Base-by-base conservation (phyloP, 1,140 invertebrate genomes). In the Ectropis grisescens region DNA sequence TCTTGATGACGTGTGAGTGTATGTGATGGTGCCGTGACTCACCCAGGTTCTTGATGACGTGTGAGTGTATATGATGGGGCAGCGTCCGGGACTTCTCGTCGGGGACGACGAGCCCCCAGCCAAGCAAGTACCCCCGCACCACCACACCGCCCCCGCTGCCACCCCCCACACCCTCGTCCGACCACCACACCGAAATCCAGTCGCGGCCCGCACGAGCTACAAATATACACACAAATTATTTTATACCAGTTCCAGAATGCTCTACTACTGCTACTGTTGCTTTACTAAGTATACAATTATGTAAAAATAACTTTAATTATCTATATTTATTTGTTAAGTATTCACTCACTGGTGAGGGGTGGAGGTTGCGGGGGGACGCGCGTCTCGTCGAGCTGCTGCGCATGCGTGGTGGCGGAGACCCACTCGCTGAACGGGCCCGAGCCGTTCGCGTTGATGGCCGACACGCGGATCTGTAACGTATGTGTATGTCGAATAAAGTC, bases 21-120 rank as follows among this genome's bases (percentile, higher is more conserved):
- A n/a, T n/a, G n/a, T n/a, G n/a, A n/a, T n/a, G n/a, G n/a, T n/a
- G n/a, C n/a, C n/a, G n/a, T n/a, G n/a, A n/a, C n/a, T n/a, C n/a
- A n/a, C n/a, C n/a, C n/a, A n/a, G n/a, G n/a, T n/a, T n/a, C n/a
- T n/a, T n/a, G n/a, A n/a, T n/a, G n/a, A n/a, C n/a, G n/a, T n/a
- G n/a, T n/a, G n/a, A n/a, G n/a, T n/a, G n/a, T n/a, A n/a, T 45
- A 91, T 92, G 91, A 24, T 92, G 90, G 62, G 96, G 93, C 12
- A 98, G 76, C 37, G 90, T 85, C 40, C 90, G 85, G 12, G 89
- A 87, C 57, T 92, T 92, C 11, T 90, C 90, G 79, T 99, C 96
- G 1, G 97, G 95, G 47, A 97, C 89, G 13, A 95, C 95, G 56
- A 94, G 92, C 5, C 97, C 97, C 94, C 96, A 99, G 19, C 94